phyloP scores from a whole-genome alignment of 1,140 invertebrate genomes.

The Rhynchophorus ferrugineus region DNA sequence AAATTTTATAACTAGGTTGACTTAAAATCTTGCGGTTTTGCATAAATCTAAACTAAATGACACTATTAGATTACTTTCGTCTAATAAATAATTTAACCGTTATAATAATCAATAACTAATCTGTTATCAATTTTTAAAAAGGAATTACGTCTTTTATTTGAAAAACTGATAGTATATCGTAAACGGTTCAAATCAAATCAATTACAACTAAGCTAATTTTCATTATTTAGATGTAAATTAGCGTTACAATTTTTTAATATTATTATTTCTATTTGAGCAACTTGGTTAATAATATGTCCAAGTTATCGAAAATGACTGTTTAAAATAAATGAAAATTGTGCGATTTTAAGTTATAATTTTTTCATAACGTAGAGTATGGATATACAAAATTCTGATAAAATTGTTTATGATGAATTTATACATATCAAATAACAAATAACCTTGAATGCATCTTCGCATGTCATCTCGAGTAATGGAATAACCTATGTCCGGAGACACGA shows the following conservation, averaged over 20 bases:
- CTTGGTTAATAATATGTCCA: neutral
- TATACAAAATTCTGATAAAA: neutral
- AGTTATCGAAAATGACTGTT: neutral
- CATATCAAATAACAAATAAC: neutral
- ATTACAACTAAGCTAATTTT: neutral
- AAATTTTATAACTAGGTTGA: neutral
- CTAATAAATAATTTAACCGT: neutral
- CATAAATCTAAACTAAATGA: neutral
- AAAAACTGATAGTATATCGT: neutral
- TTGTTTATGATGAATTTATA: neutral
- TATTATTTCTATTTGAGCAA: neutral
- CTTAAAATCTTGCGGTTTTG: neutral
- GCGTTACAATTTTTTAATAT: neutral
- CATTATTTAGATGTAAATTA: neutral
- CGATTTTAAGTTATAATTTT: neutral
- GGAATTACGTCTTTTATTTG: neutral
- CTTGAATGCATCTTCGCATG: too few species aligned
- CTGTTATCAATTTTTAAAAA: neutral
- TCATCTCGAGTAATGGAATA: too few species aligned
- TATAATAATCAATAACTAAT: neutral
- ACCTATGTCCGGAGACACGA: too few species aligned
- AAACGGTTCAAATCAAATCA: neutral
- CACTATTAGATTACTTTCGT: neutral
- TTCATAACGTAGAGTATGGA: neutral
- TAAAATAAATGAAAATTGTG: neutral